Percentiles rank a stretch among this genome's conserved stretches.
Conservation (phyloP, 2,113 vertebrate species). For the Larimichthys polyactis region DNA sequence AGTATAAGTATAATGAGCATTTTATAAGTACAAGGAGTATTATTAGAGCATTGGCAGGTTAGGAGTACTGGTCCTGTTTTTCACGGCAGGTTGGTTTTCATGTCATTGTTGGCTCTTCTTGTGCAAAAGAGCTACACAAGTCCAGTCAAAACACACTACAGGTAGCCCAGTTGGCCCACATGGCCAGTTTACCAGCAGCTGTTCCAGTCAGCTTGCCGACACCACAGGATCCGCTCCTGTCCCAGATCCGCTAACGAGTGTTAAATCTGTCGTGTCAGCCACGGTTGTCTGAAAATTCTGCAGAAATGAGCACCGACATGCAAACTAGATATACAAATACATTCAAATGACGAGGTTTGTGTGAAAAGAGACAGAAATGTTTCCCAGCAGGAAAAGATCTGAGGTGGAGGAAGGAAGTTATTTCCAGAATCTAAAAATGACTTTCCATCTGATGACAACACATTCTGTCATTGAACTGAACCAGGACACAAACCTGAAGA, state of each 20-base stretch:
- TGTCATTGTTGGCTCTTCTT: not conserved
- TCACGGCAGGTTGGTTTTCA: not conserved
- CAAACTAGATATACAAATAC: not conserved
- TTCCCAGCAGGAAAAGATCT: not conserved
- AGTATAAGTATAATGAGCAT: no score
- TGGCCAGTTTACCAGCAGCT: not conserved
- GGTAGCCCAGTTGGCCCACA: no score
- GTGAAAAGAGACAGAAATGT: no score
- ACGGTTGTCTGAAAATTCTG: not conserved
- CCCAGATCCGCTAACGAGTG: not conserved
- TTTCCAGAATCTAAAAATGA: not conserved
- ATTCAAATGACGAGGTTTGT: no score
- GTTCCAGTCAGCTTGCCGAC: not conserved
- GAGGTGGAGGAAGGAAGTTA: not conserved
- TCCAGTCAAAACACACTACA: not conserved
- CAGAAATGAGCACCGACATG: not conserved
- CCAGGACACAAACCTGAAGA: not conserved
- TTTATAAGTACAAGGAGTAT: no score
- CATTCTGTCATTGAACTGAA: not conserved
- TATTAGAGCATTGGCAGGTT: fast-evolving
- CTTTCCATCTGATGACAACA: not conserved
- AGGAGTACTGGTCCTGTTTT: not conserved
- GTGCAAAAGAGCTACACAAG: no score
- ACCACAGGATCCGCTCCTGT: not conserved
- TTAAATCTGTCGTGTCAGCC: not conserved